Evolutionary conservation across 2,113 vertebrate species (phyloP).

Genomic region (Chloroceryle aenea): DNA sequence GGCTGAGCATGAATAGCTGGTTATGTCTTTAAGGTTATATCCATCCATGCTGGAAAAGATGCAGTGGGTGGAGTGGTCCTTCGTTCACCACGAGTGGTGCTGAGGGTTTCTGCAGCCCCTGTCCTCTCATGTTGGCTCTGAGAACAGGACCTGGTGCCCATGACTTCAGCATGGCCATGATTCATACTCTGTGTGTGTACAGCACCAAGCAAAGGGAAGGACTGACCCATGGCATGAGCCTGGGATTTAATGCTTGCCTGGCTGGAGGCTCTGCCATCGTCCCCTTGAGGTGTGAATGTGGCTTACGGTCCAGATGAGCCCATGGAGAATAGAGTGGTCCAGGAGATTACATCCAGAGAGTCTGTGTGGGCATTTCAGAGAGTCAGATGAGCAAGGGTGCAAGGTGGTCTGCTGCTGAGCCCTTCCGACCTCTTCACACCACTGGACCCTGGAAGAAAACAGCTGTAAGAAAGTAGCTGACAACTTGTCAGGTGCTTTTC

Average conservation of each 20-base stretch:
- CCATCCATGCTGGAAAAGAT: background rate
- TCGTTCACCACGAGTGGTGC: background rate
- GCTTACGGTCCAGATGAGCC: background rate
- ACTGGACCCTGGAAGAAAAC: background rate
- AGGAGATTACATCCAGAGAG: background rate
- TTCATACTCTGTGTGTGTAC: background rate
- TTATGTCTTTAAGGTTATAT: background rate
- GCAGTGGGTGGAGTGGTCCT: background rate
- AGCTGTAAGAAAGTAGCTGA: background rate
- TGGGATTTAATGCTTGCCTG: background rate
- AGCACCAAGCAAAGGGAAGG: fast-evolving
- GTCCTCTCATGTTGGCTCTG: background rate
- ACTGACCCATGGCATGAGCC: background rate
- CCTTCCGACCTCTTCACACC: background rate
- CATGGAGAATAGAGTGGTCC: fast-evolving
- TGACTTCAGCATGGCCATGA: background rate
- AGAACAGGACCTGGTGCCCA: background rate
- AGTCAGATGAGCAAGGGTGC: background rate
- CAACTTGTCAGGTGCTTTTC: background rate
- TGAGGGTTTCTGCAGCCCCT: background rate
- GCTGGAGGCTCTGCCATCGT: background rate
- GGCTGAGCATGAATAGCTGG: background rate
- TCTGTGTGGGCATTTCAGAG: background rate
- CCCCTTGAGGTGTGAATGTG: background rate
- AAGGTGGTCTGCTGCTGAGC: background rate